Evolutionary conservation across 2,888 invertebrate genomes (phyloP), one percentile per base, ranked within the genome.

Genomic region (Stenolophus ochropezus): DNA sequence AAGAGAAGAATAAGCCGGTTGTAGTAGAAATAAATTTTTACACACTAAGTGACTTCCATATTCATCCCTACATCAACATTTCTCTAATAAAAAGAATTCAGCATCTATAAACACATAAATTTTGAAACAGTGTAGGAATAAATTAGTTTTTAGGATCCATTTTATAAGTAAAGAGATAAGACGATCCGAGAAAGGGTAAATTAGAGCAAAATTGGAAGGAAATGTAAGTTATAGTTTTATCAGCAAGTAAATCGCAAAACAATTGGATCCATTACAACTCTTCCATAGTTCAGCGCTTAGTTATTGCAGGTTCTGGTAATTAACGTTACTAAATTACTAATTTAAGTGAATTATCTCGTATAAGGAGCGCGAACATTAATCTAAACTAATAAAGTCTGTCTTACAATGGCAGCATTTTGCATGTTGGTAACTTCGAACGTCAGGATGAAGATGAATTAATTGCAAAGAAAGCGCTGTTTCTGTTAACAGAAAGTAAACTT

Each of bases 391-490:
- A 73, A 73, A 73, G 73, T 11, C 73, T 69, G 33, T 69, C 73
- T 73, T 14, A 49, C 73, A 49, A 47, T 23, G 73, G 47, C 73
- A 73, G 21, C 49, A 73, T 73, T 73, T 73, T 73, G 73, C 49
- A 73, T 73, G 47, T 47, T 14, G 42, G 18, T n/a, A n/a, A n/a
- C n/a, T n/a, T n/a, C n/a, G 16, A 16, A 27, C 18, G 42, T 33
- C 42, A 25, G n/a, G 53, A 75, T 75, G 75, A 75, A 75, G 75
- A 75, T 53, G 75, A 53, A 75, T 75, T 75, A 75, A 75, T 75
- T 53, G 53, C 16, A 75, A 75, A 75, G 75, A 75, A 73, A 73
- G 23, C 75, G n/a, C n/a, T n/a, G n/a, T n/a, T n/a, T 8, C 16
- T 75, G 75, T 75, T 75, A 75, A 53, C 75, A 27, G 75, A 75